These are phyloP conservation scores for Montipora foliosa DNA, from an alignment of 64 coral and sea anemone genomes.

Conservation along the genomic window DNA sequence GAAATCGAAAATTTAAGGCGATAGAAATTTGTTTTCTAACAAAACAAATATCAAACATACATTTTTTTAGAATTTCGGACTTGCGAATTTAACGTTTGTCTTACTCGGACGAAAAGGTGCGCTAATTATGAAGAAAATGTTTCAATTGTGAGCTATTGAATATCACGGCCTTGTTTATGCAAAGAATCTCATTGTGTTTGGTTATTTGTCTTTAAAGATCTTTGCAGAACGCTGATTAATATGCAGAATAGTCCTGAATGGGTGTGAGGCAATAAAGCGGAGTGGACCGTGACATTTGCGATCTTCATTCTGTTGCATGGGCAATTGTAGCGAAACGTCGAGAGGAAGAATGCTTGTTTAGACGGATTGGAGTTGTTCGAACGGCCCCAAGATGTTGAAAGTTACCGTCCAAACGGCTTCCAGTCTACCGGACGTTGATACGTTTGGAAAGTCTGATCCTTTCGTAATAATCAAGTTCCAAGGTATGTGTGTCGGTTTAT, in stretches of 20 bases:
- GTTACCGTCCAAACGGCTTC: slow-evolving; percentile 79
- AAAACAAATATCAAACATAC: no score
- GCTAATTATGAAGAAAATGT: neutral
- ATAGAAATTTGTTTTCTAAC: no score
- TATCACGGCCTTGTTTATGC: slow-evolving; percentile 8
- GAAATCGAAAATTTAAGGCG: no score
- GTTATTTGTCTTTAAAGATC: slow-evolving; percentile 12
- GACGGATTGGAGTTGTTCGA: neutral
- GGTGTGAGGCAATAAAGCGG: slow-evolving; percentile 34
- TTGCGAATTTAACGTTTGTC: neutral
- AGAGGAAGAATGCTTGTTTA: neutral
- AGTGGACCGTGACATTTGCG: neutral
- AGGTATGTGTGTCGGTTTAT: slow-evolving; percentile 45
- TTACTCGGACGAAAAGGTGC: neutral
- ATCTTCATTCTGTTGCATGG: neutral
- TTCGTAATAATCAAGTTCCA: slow-evolving; percentile 80
- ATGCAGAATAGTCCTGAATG: slow-evolving; percentile 47
- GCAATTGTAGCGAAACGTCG: neutral
- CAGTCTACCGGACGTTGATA: slow-evolving; percentile 87
- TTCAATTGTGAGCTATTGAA: neutral
- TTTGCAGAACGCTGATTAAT: slow-evolving; percentile 24
- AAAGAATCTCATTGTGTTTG: slow-evolving; percentile 14
- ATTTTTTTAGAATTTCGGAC: no score
- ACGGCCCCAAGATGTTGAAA: slow-evolving; percentile 64
- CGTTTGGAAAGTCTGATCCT: slow-evolving; percentile 88